Evolutionary conservation across 2,113 vertebrate genomes (phyloP).

Genomic region (Anser cygnoides): DNA sequence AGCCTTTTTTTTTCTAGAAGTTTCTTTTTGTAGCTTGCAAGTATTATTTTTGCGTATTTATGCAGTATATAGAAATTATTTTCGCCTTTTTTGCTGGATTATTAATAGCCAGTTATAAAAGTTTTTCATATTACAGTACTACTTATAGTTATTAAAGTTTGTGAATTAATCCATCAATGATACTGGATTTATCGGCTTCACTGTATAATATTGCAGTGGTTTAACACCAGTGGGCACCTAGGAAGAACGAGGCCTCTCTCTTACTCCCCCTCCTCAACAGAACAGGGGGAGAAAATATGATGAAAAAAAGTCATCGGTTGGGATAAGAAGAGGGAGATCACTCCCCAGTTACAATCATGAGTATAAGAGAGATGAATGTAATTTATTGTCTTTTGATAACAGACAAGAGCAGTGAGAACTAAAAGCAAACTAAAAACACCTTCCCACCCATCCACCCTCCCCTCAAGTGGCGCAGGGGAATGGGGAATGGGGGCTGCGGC

Average conservation of each 20-base stretch:
- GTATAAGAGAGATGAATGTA: background rate
- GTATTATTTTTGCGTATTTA: conserved; percentile 3
- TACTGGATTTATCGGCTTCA: background rate
- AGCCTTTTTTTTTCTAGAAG: background rate
- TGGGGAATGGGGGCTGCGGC: too few species aligned
- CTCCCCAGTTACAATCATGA: background rate
- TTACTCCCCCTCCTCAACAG: background rate
- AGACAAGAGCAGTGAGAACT: background rate
- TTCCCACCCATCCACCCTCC: background rate
- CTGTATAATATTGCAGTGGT: background rate
- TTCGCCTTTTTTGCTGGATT: background rate
- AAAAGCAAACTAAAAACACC: background rate
- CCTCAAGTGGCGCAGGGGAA: too few species aligned
- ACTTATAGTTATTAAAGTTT: background rate
- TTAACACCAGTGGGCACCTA: background rate
- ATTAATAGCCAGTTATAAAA: conserved; percentile 26
- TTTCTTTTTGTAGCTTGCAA: background rate
- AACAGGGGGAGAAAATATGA: background rate
- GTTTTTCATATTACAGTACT: background rate
- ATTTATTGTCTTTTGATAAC: background rate
- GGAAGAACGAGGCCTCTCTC: background rate
- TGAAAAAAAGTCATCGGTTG: background rate
- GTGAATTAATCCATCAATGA: background rate
- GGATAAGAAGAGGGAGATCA: background rate
- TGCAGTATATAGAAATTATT: background rate